phyloP scores from a whole-genome alignment of 2,797 vertebrate species.

The Moxostoma hubbsi region DNA sequence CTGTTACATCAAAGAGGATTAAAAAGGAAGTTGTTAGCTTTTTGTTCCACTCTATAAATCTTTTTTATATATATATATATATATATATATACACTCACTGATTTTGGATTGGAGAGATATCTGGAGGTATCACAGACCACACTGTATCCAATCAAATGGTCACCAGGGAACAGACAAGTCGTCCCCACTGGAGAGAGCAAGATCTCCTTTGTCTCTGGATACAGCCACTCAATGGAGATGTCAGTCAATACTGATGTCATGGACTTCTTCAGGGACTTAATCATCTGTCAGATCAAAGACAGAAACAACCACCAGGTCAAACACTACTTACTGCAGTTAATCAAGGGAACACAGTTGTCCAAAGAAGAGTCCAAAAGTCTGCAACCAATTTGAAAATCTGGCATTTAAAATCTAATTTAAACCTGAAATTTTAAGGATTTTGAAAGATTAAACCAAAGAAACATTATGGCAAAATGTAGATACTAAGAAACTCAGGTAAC shows the following conservation, averaged over 20 bases:
- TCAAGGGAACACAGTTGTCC: not conserved
- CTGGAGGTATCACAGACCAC: constrained; percentile 86
- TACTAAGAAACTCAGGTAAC: no score
- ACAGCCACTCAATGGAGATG: constrained; percentile 93
- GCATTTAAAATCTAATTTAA: no score
- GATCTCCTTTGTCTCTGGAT: constrained; percentile 90
- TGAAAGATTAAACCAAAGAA: no score
- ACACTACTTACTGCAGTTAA: not conserved
- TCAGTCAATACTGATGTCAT: constrained; percentile 91
- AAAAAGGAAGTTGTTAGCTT: not conserved
- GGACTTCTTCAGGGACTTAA: constrained; percentile 91
- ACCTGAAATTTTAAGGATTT: no score
- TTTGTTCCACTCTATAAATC: not conserved
- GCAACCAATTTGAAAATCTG: no score
- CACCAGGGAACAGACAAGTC: constrained; percentile 91
- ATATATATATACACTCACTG: constrained; percentile 84
- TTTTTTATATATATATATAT: no score
- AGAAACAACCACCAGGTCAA: not conserved
- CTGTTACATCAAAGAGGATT: constrained; percentile 67
- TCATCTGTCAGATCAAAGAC: constrained; percentile 79
- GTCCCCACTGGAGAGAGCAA: constrained; percentile 87
- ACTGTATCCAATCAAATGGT: constrained; percentile 87
- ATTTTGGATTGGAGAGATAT: constrained; percentile 83
- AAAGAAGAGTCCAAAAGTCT: no score
- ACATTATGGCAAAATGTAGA: no score